Base-by-base conservation (phyloP, 2,797 vertebrate species). In the Sebastes matsubarae region DNA sequence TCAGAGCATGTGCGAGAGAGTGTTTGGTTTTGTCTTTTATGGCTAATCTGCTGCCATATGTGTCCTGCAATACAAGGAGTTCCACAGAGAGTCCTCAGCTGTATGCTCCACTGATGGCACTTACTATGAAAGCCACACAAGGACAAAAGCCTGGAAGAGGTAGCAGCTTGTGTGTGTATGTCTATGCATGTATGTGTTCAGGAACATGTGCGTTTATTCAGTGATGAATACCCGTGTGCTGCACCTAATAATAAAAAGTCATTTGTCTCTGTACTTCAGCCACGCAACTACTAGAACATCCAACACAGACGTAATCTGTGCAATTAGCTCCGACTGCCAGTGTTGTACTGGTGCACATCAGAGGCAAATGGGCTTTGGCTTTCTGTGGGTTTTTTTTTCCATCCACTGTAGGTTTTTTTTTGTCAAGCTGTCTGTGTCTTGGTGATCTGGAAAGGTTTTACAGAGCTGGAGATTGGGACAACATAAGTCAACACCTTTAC, bases 41-140 rank as follows among this genome's bases (percentile, higher is more conserved):
- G 55, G 77, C 67, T 72, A 79, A 67, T 68, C 79, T 82, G 82
- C 36, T 77, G 46, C 77, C 27, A 54, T 79, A 36, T 83, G 80
- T 77, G 55, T 79, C 64, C 79, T 80, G 77, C 72, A 66, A 66
- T 72, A 70, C 42, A 67, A 46, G 1, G 54, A 68, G 59, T 24
- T 69, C 65, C 46, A 70, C 29, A 74, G 67, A 82, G 58, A 72
- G 72, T 76, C 88, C 76, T 86, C 27, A 75, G 76, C 77, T 90
- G 63, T 32, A 79, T 78, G 24, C 76, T 77, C 50, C 60, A 75
- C 60, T 76, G 75, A 87, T 75, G 80, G 76, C 79, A 77, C 66
- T 81, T 84, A 38, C 36, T 38, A 63, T 6, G 67, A 82, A 85
- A 84, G 36, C 1, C 22, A 83, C 27, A 57, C 72, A 72, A 67